Base-by-base conservation (phyloP, 2,797 vertebrate species). In the Mastacembelus armatus region DNA sequence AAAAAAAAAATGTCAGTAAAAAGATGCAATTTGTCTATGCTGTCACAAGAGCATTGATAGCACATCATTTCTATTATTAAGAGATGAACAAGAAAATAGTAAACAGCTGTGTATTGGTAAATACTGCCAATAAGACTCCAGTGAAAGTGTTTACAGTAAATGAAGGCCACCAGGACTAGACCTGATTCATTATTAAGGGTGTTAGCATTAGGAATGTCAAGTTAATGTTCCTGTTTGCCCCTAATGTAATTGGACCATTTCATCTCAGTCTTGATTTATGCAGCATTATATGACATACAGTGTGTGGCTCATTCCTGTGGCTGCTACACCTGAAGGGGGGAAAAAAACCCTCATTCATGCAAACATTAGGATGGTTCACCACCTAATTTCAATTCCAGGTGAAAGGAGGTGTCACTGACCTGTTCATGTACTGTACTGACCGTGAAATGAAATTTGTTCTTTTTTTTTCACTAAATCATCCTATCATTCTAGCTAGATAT, bases 111-210 rank as follows among this genome's bases (percentile, higher is more conserved):
- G 56, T 61, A 52, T 72, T 67, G 40, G 52, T 66, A 76, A 74
- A 78, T 59, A 30, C 33, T 65, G 59, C 57, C 60, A 62, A 43
- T 69, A 67, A 77, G 42, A 58, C 75, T 57, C 77, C 63, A 16
- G 30, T 32, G 61, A 77, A 58, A 70, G 72, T 44, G 49, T 83
- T 71, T 69, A 54, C 16, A 5, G 74, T 78, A 65, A 81, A 82
- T 55, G 45, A 59, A 77, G 64, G 51, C 76, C 73, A 57, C 39
- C 38, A 75, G 62, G 71, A 80, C 77, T 21, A 7, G 43, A 40
- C 47, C 69, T 81, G 76, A 89, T 81, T 83, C 74, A 85, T 89
- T 88, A 89, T 89, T 84, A 88, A 87, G 71, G 67, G 68, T 71
- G 81, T 81, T 87, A 86, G 81, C 78, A 74, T 85, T 83, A 87